Evolutionary conservation across 2,888 invertebrate species (phyloP), one percentile per base, ranked within the genome.

Genomic region (Sarcophaga carnaria): DNA sequence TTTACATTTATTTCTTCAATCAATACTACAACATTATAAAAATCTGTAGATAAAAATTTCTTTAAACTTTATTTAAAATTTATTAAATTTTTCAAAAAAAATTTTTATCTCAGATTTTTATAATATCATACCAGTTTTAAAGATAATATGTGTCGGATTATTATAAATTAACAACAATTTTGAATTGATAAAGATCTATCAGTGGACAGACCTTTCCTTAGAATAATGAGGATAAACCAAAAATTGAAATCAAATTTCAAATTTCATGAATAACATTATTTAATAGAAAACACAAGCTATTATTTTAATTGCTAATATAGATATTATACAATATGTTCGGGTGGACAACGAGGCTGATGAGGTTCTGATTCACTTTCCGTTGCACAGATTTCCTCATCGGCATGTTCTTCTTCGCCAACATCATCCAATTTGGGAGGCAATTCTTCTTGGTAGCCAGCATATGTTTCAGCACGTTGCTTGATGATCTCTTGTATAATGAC

Each of bases 401-500:
- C n/a, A 5, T 82, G 83, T 62, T 87, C 87, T 62, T 88, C 89
- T 63, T 88, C 88, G 25, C 66, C 83, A 49, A 49, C 14, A 8
- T 20, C 37, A 25, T 72, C 49, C 3, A 74, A 47, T 47, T 69
- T 45, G 25, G 71, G 11, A 27, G 67, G 22, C 2, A 49, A 77
- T 3, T 89, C 90, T 47, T 92, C 93, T 72, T 89, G 89, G 80
- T 92, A 92, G 69, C 90, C 92, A n/a, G 90, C 92, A 86, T 93
- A 93, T 11, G 89, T 88, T 12, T 90, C 95, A 0, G 96, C 96
- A 88, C 97, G 95, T 89, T 96, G 96, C 91, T 96, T 96, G 90
- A 97, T 94, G 91, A 97, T 97, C 93, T 97, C 97, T 89, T 95
- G 95, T 60, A 97, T 96, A 80, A 97, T 96, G 91, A 96, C 97